Evolutionary conservation across 2,888 invertebrate species (phyloP), one percentile per base, ranked within the genome.

Genomic region (Drosophila nigritarsus): DNA sequence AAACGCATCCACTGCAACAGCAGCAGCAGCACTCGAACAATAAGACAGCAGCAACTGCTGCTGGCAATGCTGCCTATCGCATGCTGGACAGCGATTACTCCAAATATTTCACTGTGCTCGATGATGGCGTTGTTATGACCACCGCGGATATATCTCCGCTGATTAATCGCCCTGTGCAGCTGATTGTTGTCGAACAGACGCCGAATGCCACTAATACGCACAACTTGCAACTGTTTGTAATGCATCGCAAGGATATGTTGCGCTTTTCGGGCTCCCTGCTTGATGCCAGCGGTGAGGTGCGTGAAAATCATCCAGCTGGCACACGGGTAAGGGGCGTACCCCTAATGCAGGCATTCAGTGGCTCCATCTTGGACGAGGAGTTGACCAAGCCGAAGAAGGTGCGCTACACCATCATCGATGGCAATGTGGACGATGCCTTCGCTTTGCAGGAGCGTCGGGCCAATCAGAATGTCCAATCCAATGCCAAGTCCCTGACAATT

Each of bases 81-180:
- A 94, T 96, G 79, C 93, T 97, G 89, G 96, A 97, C 90, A 97
- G 96, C 58, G 97, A 96, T 77, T 97, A 95, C 92, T 96, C 96
- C 54, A 95, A 97, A 81, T 98, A 96, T 93, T 98, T 98, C 93
- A 96, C 98, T 13, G 96, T 98, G 80, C 95, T 98, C 66, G 96
- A 96, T 80, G 96, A 97, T 92, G 98, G 98, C 60, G 95, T 97
- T 65, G 96, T 98, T 66, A 98, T 98, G 97, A 98, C 98, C 53
- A 98, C 97, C 32, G 96, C 97, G 45, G 97, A 97, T 91, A 94
- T 98, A 49, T 95, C 96, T 61, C 97, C 97, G 18, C 94, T 98
- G 73, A 95, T 97, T 71, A 96, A 97, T 92, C 95, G 95, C 79
- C 97, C 97, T 0, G 96, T 98, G 32, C 96, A 97, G 91, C 94